Evolutionary conservation across 2,113 vertebrate species (phyloP), one percentile per base, ranked within the genome.

Genomic region (Hassar affinis): DNA sequence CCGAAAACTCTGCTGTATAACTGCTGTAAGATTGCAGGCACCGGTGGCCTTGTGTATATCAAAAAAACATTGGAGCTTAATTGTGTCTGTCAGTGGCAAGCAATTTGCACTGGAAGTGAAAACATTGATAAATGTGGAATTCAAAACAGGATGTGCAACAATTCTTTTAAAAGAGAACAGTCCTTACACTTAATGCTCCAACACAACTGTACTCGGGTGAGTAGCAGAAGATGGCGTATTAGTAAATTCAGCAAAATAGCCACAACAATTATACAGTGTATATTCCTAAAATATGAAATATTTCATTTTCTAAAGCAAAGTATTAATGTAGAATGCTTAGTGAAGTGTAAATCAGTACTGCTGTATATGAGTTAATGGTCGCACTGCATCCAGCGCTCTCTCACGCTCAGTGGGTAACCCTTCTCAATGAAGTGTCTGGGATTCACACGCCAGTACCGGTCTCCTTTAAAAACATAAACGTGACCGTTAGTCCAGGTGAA

Each of bases 401-500:
- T 86, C 0, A 47, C 91, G 45, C 87, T 92, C 33, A 83, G 90
- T 1, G 95, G 95, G 20, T 93, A 95, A 25, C 90, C 92, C 74
- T 91, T 92, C 61, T 95, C 93, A 33, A 93, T 92, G 1, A 85
- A 81, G 33, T 91, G 90, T 80, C 93, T 90, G 4, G 85, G 51
- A 62, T 93, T 94, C n/a, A 96, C 83, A 1, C 93, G 87, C 95
- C 96, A 96, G 78, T 93, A 94, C 79, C 91, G 83, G 17, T 88
- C 85, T 6, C 93, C 94, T 89, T 94, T 95, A 89, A 96, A 96
- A 85, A 96, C 81, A 38, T 94, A 95, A 62, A 95, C 86, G 5
- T 83, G 84, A 78, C 92, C 92, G 2, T 95, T 92, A 33, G 88
- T 91, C 95, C 94, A 94, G 2, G 91, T 93, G 66, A 95, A 25